Evolutionary conservation across 2,113 vertebrate genomes (phyloP).

Genomic region (Phaethornis superciliosus): DNA sequence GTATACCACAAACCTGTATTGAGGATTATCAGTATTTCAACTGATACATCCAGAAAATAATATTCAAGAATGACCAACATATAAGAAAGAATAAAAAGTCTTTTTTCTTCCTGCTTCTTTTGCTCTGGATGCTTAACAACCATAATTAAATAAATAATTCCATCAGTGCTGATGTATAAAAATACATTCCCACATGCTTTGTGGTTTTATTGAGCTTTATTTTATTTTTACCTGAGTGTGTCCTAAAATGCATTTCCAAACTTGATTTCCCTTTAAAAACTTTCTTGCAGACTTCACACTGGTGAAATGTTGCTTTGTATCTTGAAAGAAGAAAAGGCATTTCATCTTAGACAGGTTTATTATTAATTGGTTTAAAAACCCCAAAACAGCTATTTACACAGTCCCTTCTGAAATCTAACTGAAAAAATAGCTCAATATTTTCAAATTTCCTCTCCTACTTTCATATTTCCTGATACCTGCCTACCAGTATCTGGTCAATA

Average conservation of each 20-base stretch:
- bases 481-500: background rate
- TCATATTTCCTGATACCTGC: background rate
- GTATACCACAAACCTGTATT: background rate
- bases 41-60: background rate
- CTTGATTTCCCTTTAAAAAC: conserved; percentile 99
- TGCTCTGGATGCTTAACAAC: background rate
- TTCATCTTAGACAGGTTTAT: background rate
- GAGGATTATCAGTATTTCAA: background rate
- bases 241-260: conserved; percentile 98
- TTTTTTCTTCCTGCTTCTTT: background rate
- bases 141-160: background rate
- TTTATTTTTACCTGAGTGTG: conserved; percentile 90
- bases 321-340: conserved; percentile 72
- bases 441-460: background rate
- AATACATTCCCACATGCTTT: background rate
- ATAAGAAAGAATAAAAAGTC: background rate
- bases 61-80: background rate
- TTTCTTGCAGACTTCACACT: conserved; percentile 99
- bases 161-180: background rate
- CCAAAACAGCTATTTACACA: background rate
- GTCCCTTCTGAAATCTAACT: background rate
- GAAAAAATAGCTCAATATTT: background rate
- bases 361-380: background rate
- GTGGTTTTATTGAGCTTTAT: background rate
- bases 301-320: conserved; percentile 96